phyloP scores from a whole-genome alignment of 2,888 invertebrate genomes.

The Drosophila rubida region DNA sequence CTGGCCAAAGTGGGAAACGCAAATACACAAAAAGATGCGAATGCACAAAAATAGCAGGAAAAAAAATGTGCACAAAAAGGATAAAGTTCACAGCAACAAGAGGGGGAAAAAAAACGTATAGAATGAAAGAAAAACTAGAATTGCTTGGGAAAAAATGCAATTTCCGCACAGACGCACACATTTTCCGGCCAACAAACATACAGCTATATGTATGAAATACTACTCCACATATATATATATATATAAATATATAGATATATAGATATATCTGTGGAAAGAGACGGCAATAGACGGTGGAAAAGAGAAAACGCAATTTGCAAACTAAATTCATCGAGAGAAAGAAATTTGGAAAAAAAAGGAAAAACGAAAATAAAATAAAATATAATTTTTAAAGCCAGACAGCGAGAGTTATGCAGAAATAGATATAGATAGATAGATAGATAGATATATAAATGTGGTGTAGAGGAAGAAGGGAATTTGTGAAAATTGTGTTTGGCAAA shows the following conservation, averaged over 20 bases:
- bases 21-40: slow-evolving; percentile 26
- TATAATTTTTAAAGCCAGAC: not conserved
- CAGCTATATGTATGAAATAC: slow-evolving; percentile 18
- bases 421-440: not conserved
- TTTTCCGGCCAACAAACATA: slow-evolving; percentile 77
- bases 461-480: slow-evolving; percentile 47
- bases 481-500: slow-evolving; percentile 82
- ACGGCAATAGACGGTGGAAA: slow-evolving; percentile 11
- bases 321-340: slow-evolving; percentile 37
- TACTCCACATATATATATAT: slow-evolving; percentile 25
- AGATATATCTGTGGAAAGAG: slow-evolving; percentile 18
- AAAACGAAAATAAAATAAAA: slow-evolving; percentile 9
- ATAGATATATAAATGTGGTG: not conserved
- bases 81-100: slow-evolving; percentile 36
- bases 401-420: not conserved
- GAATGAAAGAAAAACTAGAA: slow-evolving; percentile 42
- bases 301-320: slow-evolving; percentile 46
- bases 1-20: slow-evolving; percentile 45
- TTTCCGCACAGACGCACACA: slow-evolving; percentile 84
- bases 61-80: slow-evolving; percentile 31
- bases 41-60: slow-evolving; percentile 31
- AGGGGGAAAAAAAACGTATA: slow-evolving; percentile 3
- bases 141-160: slow-evolving; percentile 71
- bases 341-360: slow-evolving; percentile 32
- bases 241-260: slow-evolving; percentile 33